Conservation (phyloP, 2,797 vertebrate species). For the Simalia tracyae region DNA sequence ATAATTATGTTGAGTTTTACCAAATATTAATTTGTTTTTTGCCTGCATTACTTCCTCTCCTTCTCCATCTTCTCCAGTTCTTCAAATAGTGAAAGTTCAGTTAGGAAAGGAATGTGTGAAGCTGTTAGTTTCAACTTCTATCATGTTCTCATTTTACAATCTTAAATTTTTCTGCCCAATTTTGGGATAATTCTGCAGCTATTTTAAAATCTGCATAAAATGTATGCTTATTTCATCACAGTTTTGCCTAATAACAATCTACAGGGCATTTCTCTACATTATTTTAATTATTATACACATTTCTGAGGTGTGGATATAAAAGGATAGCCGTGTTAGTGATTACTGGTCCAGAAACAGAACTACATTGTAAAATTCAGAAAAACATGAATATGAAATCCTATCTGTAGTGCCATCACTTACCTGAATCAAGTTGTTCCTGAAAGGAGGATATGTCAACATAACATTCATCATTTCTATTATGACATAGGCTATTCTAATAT, state of each 20-base stretch:
- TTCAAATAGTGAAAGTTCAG: neutral
- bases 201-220: neutral
- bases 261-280: neutral
- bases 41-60: neutral
- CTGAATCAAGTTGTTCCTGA: neutral
- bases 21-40: slow-evolving; percentile 5
- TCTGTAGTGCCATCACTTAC: neutral
- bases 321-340: neutral
- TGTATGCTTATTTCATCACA: neutral
- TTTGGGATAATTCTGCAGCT: neutral
- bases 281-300: neutral
- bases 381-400: neutral
- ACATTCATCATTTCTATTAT: neutral
- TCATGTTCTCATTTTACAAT: neutral
- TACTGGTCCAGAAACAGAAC: neutral
- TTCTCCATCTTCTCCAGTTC: neutral
- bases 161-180: neutral
- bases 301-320: neutral
- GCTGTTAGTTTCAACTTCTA: neutral
- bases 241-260: neutral
- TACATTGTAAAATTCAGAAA: neutral
- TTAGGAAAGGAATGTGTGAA: neutral
- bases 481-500: neutral
- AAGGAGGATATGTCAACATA: neutral
- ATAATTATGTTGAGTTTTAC: slow-evolving; percentile 16